A percentile compares a stretch with the other conserved stretches of the same genome.
Evolutionary conservation across 2,888 invertebrate species (phyloP).

Genomic region (Amphipoea lucens): DNA sequence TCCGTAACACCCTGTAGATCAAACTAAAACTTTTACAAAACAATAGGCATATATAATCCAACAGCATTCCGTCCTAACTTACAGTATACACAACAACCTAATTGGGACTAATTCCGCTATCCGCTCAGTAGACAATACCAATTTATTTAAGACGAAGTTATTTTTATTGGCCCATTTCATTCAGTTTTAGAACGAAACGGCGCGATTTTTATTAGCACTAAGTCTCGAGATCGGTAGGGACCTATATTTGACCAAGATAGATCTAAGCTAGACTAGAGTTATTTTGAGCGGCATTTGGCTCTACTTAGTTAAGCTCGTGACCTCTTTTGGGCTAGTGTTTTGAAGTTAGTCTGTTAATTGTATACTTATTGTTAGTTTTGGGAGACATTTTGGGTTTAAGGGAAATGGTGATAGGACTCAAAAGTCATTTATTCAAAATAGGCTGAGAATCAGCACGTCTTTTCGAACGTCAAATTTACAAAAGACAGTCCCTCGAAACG

Average conservation of each 20-base stretch:
- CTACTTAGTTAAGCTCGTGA: conserved; percentile 40
- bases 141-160: conserved; percentile 76
- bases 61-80: conserved; percentile 41
- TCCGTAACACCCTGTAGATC: no score
- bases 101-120: conserved; percentile 73
- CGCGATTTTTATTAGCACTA: conserved; percentile 66
- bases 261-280: conserved; percentile 36
- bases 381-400: not conserved
- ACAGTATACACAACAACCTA: conserved; percentile 59
- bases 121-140: conserved; percentile 67
- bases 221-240: conserved; percentile 33
- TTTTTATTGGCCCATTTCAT: conserved; percentile 77
- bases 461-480: no score
- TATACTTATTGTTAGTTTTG: conserved; percentile 1
- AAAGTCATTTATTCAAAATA: no score
- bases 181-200: conserved; percentile 70
- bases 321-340: conserved; percentile 11
- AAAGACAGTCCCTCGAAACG: no score
- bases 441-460: no score
- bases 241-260: conserved; percentile 13
- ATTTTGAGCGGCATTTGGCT: conserved; percentile 45
- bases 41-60: conserved; percentile 51
- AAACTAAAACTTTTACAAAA: conserved; percentile 6
- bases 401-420: not conserved
- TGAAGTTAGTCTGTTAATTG: not conserved